A percentile compares a stretch with the other conserved stretches of the same genome.
Evolutionary conservation across 92 coral and sea anemone genomes (phyloP).

Genomic region (Phymanthus crucifer): DNA sequence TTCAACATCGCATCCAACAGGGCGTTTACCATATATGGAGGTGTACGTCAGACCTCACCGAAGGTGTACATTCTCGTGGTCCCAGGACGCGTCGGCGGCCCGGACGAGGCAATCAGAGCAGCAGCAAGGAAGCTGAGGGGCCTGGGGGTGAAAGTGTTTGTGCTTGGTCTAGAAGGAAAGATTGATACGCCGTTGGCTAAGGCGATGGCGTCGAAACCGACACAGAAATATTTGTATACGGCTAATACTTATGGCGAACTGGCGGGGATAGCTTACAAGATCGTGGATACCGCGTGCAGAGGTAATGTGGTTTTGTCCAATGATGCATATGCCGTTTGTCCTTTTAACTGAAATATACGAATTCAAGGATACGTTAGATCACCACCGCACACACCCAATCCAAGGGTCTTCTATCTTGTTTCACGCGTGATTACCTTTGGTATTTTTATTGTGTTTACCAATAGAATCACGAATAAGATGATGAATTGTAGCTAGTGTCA

Average conservation of each 20-base stretch:
- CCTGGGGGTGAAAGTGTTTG: conserved; percentile 73
- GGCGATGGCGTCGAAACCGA: conserved; percentile 68
- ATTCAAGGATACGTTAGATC: background rate
- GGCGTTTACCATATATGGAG: conserved; percentile 84
- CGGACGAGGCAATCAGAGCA: conserved; percentile 30
- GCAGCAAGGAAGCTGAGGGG: conserved; percentile 67
- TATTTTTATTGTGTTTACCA: no score
- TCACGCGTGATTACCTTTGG: no score
- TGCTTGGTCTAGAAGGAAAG: conserved; percentile 52
- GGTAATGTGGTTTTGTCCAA: no score
- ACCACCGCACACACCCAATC: no score
- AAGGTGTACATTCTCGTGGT: conserved; percentile 73
- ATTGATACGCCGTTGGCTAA: conserved; percentile 39
- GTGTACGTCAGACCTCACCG: conserved; percentile 73
- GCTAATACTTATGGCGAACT: conserved; percentile 40
- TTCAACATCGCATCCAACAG: conserved; percentile 57
- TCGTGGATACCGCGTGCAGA: conserved; percentile 64
- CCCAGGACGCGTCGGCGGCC: conserved; percentile 41
- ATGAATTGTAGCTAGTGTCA: no score
- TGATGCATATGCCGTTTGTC: no score
- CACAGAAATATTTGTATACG: conserved; percentile 49
- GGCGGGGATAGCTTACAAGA: conserved; percentile 28
- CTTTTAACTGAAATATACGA: no score
- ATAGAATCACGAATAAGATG: no score
- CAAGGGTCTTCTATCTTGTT: no score